A percentile compares a stretch with the other conserved stretches of the same genome.
Evolutionary conservation across 1,140 invertebrate genomes (phyloP).

Genomic region (Lamellibrachia luymesi): DNA sequence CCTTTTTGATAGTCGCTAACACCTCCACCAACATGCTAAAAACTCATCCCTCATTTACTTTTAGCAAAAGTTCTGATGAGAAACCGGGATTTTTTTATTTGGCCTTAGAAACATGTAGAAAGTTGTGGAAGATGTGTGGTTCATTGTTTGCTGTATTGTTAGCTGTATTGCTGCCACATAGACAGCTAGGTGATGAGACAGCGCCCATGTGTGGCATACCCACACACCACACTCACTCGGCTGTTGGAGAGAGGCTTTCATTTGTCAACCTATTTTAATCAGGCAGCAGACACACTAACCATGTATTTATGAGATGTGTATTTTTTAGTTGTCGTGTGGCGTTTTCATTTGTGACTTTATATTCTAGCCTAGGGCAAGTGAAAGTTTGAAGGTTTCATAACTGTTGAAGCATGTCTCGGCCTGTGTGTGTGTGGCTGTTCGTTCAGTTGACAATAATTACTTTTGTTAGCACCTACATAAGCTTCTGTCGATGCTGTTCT

Average conservation of each 20-base stretch:
- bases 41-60: too few relatives aligned
- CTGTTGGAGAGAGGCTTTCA: not conserved
- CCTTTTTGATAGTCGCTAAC: too few relatives aligned
- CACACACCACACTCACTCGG: too few relatives aligned
- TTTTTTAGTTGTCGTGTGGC: not conserved
- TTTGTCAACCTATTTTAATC: not conserved
- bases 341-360: slow-evolving; percentile 1
- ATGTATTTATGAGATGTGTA: not conserved
- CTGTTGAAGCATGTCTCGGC: not conserved
- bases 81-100: too few relatives aligned
- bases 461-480: not conserved
- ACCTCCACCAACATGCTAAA: too few relatives aligned
- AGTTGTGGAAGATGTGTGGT: too few relatives aligned
- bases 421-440: not conserved
- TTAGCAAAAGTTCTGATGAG: too few relatives aligned
- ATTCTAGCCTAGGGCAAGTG: not conserved
- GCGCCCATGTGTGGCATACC: not conserved
- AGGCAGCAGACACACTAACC: not conserved
- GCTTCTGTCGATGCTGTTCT: not conserved
- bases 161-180: not conserved
- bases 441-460: not conserved
- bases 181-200: not conserved
- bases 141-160: not conserved
- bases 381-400: not conserved
- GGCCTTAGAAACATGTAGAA: too few relatives aligned